Conservation (phyloP, 2,113 vertebrate species). For the Eurystomus gularis region DNA sequence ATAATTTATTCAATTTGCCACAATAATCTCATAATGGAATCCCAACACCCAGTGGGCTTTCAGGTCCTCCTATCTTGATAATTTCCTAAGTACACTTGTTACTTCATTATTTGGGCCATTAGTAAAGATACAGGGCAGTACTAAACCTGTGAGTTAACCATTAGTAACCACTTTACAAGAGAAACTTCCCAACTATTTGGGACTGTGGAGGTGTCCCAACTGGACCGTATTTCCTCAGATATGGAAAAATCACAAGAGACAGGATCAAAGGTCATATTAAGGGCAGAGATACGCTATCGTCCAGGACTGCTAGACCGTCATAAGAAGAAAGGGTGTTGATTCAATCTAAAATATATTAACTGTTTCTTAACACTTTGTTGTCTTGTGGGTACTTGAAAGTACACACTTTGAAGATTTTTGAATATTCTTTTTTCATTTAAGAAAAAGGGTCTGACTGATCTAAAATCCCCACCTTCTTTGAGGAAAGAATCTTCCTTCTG, state of each 20-base stretch:
- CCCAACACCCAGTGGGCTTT: not conserved
- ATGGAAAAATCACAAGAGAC: not conserved
- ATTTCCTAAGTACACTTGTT: not conserved
- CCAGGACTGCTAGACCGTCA: not conserved
- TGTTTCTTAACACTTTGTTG: not conserved
- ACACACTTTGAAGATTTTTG: not conserved
- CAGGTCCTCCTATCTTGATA: not conserved
- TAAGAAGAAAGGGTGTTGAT: not conserved
- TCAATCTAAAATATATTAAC: not conserved
- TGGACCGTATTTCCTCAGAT: not conserved
- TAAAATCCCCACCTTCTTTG: not conserved
- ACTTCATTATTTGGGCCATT: not conserved
- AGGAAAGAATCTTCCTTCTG: not conserved
- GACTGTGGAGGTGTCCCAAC: not conserved
- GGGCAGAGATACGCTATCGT: not conserved
- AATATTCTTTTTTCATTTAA: not conserved
- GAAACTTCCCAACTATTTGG: not conserved
- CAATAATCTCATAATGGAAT: not conserved
- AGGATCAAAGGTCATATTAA: not conserved
- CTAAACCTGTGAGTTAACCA: not conserved
- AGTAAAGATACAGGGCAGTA: not conserved
- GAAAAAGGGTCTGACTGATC: not conserved
- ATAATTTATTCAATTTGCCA: not conserved
- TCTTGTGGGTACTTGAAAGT: not conserved
- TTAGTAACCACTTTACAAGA: not conserved